Evolutionary conservation across 1,140 invertebrate genomes (phyloP).

Genomic region (Aphis craccivora): DNA sequence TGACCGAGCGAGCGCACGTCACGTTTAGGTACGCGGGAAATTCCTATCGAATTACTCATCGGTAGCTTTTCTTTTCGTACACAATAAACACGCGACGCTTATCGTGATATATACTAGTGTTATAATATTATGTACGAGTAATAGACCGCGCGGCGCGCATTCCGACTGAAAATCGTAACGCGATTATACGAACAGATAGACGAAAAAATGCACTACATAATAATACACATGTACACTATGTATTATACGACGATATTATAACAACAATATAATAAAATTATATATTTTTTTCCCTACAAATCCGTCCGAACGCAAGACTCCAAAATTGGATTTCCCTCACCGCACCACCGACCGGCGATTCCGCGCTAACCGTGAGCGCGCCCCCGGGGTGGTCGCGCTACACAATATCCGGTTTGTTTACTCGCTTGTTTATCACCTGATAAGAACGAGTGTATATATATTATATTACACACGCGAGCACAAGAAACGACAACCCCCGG

Average conservation of each 20-base stretch:
- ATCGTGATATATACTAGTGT: neutral
- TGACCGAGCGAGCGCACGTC: neutral
- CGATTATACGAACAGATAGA: neutral
- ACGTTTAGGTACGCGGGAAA: neutral
- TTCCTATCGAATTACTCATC: slow-evolving; percentile 46
- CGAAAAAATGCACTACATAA: neutral
- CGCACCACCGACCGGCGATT: neutral
- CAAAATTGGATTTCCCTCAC: slow-evolving; percentile 22
- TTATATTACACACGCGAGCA: neutral
- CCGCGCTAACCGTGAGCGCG: neutral
- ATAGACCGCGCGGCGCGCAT: neutral
- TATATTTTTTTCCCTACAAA: neutral
- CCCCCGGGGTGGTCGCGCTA: neutral
- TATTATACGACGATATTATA: neutral
- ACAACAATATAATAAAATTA: neutral
- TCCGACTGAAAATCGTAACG: neutral
- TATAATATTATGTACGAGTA: neutral
- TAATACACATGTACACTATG: neutral
- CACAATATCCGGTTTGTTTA: slow-evolving; percentile 50
- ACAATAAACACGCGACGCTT: neutral
- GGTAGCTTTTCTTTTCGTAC: slow-evolving; percentile 32
- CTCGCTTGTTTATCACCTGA: slow-evolving; percentile 57
- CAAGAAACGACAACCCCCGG: neutral
- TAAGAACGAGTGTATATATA: slow-evolving; percentile 25
- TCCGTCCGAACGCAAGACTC: neutral